Evolutionary conservation across 2,797 vertebrate genomes (phyloP).

Genomic region (Rhinichthys osculus): DNA sequence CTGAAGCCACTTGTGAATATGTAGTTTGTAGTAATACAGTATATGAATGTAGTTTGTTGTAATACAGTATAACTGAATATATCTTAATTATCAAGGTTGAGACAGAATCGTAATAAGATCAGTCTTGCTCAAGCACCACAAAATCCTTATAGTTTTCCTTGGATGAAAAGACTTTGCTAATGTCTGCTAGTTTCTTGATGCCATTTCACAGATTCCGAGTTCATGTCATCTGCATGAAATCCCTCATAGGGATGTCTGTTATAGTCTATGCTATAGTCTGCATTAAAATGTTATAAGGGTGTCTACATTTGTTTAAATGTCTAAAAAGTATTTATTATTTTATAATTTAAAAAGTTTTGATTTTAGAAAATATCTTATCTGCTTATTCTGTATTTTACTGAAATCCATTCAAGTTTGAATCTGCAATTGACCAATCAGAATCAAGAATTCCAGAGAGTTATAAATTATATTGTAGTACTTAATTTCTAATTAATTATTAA

Average conservation of each 20-base stretch:
- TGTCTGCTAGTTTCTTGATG: background rate
- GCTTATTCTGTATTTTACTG: background rate
- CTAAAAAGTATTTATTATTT: too few species aligned
- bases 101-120: background rate
- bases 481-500: background rate
- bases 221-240: background rate
- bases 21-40: background rate
- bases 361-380: too few species aligned
- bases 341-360: too few species aligned
- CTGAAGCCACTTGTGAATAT: background rate
- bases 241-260: background rate
- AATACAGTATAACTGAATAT: background rate
- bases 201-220: background rate
- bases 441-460: background rate
- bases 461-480: background rate
- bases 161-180: slow-evolving; percentile 4
- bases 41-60: background rate
- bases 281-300: background rate
- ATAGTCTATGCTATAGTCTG: background rate
- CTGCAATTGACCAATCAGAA: background rate
- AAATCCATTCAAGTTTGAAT: slow-evolving; percentile 2
- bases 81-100: background rate
- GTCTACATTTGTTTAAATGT: background rate
- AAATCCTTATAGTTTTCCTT: background rate
- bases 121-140: background rate